A percentile compares a stretch with the other conserved stretches of the same genome.
Conservation (phyloP, 2,888 invertebrate species). For the Harpalus rufipes region DNA sequence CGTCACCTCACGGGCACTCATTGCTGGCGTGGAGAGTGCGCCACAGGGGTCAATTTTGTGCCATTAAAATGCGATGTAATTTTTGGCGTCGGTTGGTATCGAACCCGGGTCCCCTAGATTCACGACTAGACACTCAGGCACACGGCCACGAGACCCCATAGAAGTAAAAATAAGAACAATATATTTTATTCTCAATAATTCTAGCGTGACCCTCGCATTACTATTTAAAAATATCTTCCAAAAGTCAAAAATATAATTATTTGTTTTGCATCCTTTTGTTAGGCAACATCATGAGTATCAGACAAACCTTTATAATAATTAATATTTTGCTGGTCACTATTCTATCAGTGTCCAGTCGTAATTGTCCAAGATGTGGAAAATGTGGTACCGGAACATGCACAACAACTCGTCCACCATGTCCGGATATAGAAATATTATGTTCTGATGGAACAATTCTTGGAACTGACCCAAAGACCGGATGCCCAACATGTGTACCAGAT, state of each 20-base stretch:
- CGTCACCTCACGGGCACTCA: too few species aligned
- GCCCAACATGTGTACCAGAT: background rate
- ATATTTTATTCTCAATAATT: too few species aligned
- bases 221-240: background rate
- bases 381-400: too few species aligned
- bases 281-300: background rate
- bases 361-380: background rate
- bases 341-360: background rate
- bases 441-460: background rate
- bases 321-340: background rate
- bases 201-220: too few species aligned
- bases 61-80: too few species aligned
- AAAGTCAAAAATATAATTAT: background rate
- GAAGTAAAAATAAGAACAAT: too few species aligned
- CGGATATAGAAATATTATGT: background rate
- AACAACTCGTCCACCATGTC: background rate
- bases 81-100: too few species aligned
- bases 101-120: too few species aligned
- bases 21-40: too few species aligned
- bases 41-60: too few species aligned
- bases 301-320: background rate
- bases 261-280: background rate
- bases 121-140: too few species aligned
- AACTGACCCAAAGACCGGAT: background rate
- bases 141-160: too few species aligned